Evolutionary conservation across 2,113 vertebrate species (phyloP).

Genomic region (Amazona vittata): DNA sequence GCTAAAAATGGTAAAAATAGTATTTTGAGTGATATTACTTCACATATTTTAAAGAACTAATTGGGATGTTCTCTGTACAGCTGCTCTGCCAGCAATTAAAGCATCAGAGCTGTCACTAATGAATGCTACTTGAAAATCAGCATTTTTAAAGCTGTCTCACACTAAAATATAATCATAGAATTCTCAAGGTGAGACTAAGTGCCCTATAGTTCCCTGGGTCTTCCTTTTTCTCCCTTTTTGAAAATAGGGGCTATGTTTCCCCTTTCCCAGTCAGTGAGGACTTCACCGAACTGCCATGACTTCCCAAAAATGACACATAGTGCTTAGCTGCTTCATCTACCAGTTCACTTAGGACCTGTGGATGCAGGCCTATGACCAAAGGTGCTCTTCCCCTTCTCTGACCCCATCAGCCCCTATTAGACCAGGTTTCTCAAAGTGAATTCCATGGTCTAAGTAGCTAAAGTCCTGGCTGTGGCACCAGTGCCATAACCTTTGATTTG

Average conservation of each 20-base stretch:
- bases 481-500: neutral
- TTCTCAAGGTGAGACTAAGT: neutral
- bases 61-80: slow-evolving; percentile 24
- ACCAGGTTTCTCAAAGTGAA: neutral
- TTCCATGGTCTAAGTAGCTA: neutral
- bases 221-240: neutral
- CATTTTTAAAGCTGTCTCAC: neutral
- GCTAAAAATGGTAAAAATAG: slow-evolving; percentile 34
- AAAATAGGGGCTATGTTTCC: neutral
- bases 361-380: neutral
- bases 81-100: slow-evolving; percentile 54
- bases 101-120: slow-evolving; percentile 49
- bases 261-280: neutral
- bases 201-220: neutral
- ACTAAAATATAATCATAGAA: neutral
- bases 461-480: neutral
- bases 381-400: neutral
- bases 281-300: neutral
- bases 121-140: slow-evolving; percentile 37
- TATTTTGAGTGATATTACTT: slow-evolving; percentile 36
- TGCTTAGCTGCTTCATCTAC: neutral
- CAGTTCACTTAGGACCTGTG: neutral
- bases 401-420: neutral
- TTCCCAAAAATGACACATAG: neutral
- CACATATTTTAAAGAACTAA: slow-evolving; percentile 35